A percentile compares a stretch with the other conserved stretches of the same genome.
These are phyloP conservation scores for Torymus auratus DNA, from an alignment of 2,888 invertebrate genomes.

Conservation along the genomic window DNA sequence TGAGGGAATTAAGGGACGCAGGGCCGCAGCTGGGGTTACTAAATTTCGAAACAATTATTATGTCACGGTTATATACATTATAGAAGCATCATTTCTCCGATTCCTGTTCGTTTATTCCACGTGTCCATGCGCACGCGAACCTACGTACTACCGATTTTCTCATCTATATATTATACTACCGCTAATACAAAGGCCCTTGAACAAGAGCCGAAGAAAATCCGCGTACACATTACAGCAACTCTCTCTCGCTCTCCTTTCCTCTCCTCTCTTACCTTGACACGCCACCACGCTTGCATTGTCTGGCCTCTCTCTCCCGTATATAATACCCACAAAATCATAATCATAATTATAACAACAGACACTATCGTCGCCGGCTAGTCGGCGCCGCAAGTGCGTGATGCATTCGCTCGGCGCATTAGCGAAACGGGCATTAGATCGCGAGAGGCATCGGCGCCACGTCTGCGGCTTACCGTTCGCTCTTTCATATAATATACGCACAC, in stretches of 20 bases:
- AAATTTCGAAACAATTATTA: too few relatives aligned
- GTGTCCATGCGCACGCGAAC: too few relatives aligned
- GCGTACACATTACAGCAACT: slow-evolving; percentile 1
- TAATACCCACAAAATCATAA: slow-evolving; percentile 39
- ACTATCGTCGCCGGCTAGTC: neutral
- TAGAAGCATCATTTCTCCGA: too few relatives aligned
- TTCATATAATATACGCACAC: neutral
- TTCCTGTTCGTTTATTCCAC: too few relatives aligned
- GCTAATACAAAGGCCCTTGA: slow-evolving; percentile 23
- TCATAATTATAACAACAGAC: slow-evolving; percentile 33
- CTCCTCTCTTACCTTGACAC: slow-evolving; percentile 53
- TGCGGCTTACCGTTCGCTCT: slow-evolving; percentile 59
- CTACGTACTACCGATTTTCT: too few relatives aligned
- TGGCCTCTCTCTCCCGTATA: neutral
- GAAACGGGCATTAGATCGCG: slow-evolving; percentile 57
- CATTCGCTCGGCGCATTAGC: slow-evolving; percentile 20
- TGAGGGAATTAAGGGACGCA: too few relatives aligned
- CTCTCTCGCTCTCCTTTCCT: slow-evolving; percentile 16
- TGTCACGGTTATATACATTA: too few relatives aligned
- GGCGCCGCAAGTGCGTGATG: neutral
- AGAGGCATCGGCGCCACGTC: slow-evolving; percentile 67
- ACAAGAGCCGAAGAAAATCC: neutral
- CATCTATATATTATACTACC: too few relatives aligned
- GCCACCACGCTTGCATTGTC: slow-evolving; percentile 44
- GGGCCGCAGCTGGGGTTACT: too few relatives aligned